Evolutionary conservation across 2,888 invertebrate genomes (phyloP), one percentile per base, ranked within the genome.

Genomic region (Eristalinus sepulchralis): DNA sequence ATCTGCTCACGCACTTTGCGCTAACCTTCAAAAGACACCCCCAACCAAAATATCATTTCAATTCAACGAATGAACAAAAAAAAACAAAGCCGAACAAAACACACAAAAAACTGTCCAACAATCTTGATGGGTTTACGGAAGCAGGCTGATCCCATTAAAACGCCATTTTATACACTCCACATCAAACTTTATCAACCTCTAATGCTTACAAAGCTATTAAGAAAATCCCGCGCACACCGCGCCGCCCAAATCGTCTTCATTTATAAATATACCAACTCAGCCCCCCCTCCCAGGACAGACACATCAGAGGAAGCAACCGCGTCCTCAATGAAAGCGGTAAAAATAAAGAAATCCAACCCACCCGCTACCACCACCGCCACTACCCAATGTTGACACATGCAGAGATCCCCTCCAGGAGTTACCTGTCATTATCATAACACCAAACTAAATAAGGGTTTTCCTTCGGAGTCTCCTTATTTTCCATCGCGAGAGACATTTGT

Each of bases 381-480:
- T 67, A 82, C 59, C 77, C 53, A 75, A n/a, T 86, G 83, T 86
- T 86, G 86, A 86, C 86, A 86, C 71, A 83, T 75, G 75, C 83
- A 78, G 78, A 73, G 85, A 85, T 77, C 72, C 64, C 77, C 63
- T 64, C 72, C 34, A 85, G 66, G 83, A 83, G 73, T 70, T 83
- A 79, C 86, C 86, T 86, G 86, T 79, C 86, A 86, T 86, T 86
- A 86, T 86, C 86, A 86, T 79, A 86, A 86, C 78, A 83, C 75
- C 83, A 78, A 86, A 86, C 83, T 83, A 86, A 86, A 86, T 78
- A 86, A 79, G 75, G 82, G 83, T 83, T 73, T 78, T 66, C 64
- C 66, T 71, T 77, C 64, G 33, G 83, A 73, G 53, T 13, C 47
- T 66, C 22, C 66, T 66, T 66, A n/a, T 53, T 62, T 73, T 64